Conservation (phyloP, 2,888 invertebrate genomes). For the Tortrix viridana region DNA sequence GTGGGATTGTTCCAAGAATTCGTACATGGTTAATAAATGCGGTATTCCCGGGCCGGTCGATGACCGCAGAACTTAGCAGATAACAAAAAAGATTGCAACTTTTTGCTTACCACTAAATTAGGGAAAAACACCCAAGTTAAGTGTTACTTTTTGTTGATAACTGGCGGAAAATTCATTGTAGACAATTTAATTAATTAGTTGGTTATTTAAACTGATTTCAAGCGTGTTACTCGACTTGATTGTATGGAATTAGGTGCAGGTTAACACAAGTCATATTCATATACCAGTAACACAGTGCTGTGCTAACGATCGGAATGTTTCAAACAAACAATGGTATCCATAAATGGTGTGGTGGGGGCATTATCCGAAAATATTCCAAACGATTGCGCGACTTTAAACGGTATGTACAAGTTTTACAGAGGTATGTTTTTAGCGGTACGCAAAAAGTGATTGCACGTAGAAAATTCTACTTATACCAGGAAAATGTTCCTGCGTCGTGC, state of each 20-base stretch:
- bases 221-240: neutral
- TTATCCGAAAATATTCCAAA: conserved; percentile 25
- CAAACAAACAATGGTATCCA: conserved; percentile 18
- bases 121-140: neutral
- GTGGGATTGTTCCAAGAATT: conserved; percentile 21
- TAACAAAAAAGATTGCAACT: neutral
- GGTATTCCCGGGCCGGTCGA: conserved; percentile 8
- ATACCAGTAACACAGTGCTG: conserved; percentile 13
- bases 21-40: conserved; percentile 11
- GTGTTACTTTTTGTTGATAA: neutral
- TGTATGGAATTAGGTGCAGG: conserved; percentile 21
- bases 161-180: neutral
- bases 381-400: conserved; percentile 21
- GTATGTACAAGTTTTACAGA: neutral
- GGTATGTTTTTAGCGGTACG: too few relatives aligned
- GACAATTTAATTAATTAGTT: conserved; percentile 8
- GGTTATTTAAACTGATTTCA: conserved; percentile 4
- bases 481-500: too few relatives aligned
- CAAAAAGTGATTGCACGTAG: too few relatives aligned
- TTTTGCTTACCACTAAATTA: conserved; percentile 9
- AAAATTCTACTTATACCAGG: too few relatives aligned
- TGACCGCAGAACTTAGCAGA: conserved; percentile 4
- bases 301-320: conserved; percentile 14
- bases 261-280: conserved; percentile 1
- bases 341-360: neutral